Evolutionary conservation across 2,113 vertebrate genomes (phyloP).

Genomic region (Oceanodroma tethys): DNA sequence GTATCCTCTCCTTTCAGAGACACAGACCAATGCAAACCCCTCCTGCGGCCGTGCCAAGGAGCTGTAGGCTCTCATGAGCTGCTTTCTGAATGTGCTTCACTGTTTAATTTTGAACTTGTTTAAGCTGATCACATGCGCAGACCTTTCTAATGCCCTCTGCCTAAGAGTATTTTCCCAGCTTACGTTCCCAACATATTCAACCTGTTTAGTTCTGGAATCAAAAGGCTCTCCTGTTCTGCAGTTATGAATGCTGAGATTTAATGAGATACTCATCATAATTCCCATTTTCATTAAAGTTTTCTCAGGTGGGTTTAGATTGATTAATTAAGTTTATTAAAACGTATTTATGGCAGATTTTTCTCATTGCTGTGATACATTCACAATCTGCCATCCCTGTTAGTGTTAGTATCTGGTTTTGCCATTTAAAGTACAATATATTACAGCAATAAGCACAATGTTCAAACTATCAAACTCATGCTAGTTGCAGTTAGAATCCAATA

Average conservation of each 20-base stretch:
- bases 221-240: constrained; percentile 40
- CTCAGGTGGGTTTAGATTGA: constrained; percentile 3
- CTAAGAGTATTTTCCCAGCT: constrained; percentile 44
- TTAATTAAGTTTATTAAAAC: constrained; percentile 7
- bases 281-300: not conserved
- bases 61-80: not conserved
- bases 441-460: not conserved
- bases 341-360: not conserved
- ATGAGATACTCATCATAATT: not conserved
- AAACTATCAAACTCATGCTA: not conserved
- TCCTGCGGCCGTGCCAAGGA: not conserved
- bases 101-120: not conserved
- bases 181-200: not conserved
- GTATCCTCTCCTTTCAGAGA: not conserved
- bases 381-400: not conserved
- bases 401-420: not conserved
- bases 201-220: constrained; percentile 25
- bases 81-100: not conserved
- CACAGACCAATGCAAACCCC: not conserved
- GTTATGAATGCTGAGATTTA: constrained; percentile 9
- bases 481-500: not conserved
- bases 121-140: constrained; percentile 36
- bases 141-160: constrained; percentile 13
- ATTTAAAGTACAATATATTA: not conserved
- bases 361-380: not conserved